phyloP scores from a whole-genome alignment of 2,888 invertebrate genomes.

The Pterostichus niger region DNA sequence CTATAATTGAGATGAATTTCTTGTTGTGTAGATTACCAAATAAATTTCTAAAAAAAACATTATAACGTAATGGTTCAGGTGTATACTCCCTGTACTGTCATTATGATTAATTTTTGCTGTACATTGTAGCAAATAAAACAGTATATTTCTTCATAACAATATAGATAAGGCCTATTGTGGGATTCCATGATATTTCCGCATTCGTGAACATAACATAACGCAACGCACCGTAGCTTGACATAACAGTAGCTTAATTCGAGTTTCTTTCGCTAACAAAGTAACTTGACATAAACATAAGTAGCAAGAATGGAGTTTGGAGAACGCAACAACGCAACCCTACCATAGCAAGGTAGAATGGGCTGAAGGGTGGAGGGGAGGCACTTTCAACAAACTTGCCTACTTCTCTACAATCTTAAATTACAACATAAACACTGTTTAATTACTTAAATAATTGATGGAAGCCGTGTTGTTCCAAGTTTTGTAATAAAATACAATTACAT shows the following conservation, averaged over 20 bases:
- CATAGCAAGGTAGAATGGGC: not conserved
- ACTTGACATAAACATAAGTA: constrained; percentile 28
- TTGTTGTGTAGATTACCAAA: too few relatives aligned
- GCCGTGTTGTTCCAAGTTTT: constrained; percentile 62
- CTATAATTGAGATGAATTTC: too few relatives aligned
- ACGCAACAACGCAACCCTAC: not conserved
- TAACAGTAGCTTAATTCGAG: constrained; percentile 10
- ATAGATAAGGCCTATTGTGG: not conserved
- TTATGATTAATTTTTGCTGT: too few relatives aligned
- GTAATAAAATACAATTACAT: constrained; percentile 66
- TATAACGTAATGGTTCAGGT: too few relatives aligned
- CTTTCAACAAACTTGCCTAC: constrained; percentile 37
- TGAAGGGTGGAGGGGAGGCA: not conserved
- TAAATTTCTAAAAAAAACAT: too few relatives aligned
- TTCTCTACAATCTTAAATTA: constrained; percentile 62
- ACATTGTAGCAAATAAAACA: too few relatives aligned
- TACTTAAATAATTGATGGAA: constrained; percentile 66
- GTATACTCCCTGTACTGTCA: too few relatives aligned
- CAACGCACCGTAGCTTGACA: not conserved
- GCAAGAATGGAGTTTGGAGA: not conserved
- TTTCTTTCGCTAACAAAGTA: constrained; percentile 28
- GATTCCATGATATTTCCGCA: not conserved
- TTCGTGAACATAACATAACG: not conserved
- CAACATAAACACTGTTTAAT: constrained; percentile 66
- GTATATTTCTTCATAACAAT: too few relatives aligned